These are phyloP conservation scores for Pristionchus japonicus DNA, from an alignment of 2,888 invertebrate species.

Conservation along the genomic window DNA sequence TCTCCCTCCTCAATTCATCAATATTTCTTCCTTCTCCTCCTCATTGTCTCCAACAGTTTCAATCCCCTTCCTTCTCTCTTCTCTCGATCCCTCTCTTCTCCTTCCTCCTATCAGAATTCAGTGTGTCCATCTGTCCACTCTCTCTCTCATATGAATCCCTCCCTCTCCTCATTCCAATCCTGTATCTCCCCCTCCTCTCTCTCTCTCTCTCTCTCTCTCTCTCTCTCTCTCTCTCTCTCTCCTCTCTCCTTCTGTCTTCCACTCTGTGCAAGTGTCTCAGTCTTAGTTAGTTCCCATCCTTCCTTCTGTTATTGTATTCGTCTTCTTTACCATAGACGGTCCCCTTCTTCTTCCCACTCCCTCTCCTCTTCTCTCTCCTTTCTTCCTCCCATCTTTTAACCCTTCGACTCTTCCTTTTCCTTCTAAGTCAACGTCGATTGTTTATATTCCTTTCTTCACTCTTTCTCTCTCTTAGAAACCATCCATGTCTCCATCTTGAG, in stretches of 20 bases:
- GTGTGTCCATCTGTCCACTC: conserved; percentile 49
- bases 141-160: conserved; percentile 51
- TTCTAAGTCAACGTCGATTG: conserved; percentile 21
- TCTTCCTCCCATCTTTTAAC: not conserved
- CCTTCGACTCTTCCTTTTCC: not conserved
- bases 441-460: not conserved
- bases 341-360: conserved; percentile 48
- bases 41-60: not conserved
- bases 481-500: not conserved
- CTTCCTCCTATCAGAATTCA: not conserved
- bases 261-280: conserved; percentile 20
- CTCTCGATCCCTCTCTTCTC: conserved; percentile 47
- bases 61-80: too few relatives aligned
- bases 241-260: conserved; percentile 9
- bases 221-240: conserved; percentile 31
- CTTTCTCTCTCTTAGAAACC: conserved; percentile 14
- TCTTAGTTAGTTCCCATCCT: not conserved
- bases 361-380: conserved; percentile 1
- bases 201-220: too few relatives aligned
- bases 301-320: not conserved
- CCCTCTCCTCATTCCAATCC: conserved; percentile 49
- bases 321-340: not conserved
- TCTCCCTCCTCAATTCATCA: not conserved
- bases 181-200: conserved; percentile 5
- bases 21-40: conserved; percentile 5